phyloP scores from a whole-genome alignment of 1,140 invertebrate genomes.

The Eufriesea mexicana region DNA sequence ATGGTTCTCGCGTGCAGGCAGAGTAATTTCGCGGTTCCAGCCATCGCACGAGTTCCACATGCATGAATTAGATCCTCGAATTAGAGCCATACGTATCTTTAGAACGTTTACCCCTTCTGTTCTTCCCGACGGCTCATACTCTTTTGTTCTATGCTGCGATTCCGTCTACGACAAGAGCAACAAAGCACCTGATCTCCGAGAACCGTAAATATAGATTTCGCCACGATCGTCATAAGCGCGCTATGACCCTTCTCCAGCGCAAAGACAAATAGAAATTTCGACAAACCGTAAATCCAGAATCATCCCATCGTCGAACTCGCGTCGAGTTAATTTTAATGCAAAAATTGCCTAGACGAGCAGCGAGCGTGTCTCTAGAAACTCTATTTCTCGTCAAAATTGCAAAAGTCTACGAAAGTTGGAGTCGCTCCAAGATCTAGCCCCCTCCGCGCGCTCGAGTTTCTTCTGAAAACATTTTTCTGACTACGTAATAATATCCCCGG shows the following conservation, averaged over 20 bases:
- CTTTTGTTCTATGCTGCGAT: conserved; percentile 45
- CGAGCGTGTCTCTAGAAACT: conserved; percentile 2
- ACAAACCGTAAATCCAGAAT: not conserved
- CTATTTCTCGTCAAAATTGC: conserved; percentile 52
- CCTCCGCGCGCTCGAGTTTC: conserved; percentile 28
- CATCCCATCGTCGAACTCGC: not conserved
- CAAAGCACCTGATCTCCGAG: conserved; percentile 34
- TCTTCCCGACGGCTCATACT: conserved; percentile 19
- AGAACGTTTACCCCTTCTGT: conserved; percentile 60
- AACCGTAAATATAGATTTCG: conserved; percentile 37
- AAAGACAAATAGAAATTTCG: not conserved
- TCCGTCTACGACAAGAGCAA: conserved; percentile 17
- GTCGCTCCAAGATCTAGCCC: conserved; percentile 53
- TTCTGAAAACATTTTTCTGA: conserved; percentile 38
- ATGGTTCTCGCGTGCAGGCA: not conserved
- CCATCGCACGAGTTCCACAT: not conserved
- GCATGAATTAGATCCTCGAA: conserved; percentile 65
- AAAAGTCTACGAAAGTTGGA: conserved; percentile 53
- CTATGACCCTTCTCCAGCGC: not conserved
- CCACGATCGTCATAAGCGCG: not conserved
- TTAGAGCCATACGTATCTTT: conserved; percentile 66
- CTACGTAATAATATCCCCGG: conserved; percentile 23
- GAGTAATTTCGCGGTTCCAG: conserved; percentile 20
- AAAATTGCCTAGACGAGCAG: not conserved
- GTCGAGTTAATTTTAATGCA: conserved; percentile 6